Base-by-base conservation (phyloP, 1,140 invertebrate species). In the Ladona fulva region DNA sequence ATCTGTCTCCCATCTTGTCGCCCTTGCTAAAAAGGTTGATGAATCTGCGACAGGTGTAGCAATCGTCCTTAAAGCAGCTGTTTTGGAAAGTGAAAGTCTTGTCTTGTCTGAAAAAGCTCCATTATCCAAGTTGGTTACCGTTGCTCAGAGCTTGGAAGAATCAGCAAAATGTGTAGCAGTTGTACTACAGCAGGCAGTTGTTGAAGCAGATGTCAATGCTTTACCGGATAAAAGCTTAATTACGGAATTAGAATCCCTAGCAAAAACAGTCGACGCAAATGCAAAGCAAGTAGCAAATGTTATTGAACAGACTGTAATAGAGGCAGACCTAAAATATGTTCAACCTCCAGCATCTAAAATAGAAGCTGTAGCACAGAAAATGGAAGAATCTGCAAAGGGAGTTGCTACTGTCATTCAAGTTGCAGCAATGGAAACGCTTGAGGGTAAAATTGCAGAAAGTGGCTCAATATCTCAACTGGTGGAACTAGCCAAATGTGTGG, bases 191-290 rank as follows among this genome's bases (percentile, higher is more conserved):
- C 79, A 80, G 42, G 76, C 74, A 75, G 25, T 80, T 16, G 76
- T 81, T 73, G 80, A 81, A 75, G 78, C 78, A 0, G 76, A 79
- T 76, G 75, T 79, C 16, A 77, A 79, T 37, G 24, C 24, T 19
- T 25, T 75, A 42, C 24, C 74, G 12, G 74, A 75, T 10, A 14
- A 74, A 76, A 81, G 78, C 24, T 80, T 74, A 59, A 75, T 78
- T 24, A 79, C 81, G n/a, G 80, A 82, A 42, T 59, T 83, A 44
- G 80, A 81, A 78, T 80, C 79, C 11, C 42, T 80, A 22, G 77
- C 79, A 8, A 44, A 59, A 52, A 76, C 77, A 0, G 37, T 78
- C 5, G 6, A 59, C 19, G 75, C 78, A 74, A 29, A 77, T 24
- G 52, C 76, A 14, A 22, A 77, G 44, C 25, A 76, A 22, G 14